phyloP scores from a whole-genome alignment of 2,113 vertebrate species.

The Cinclus cinclus region DNA sequence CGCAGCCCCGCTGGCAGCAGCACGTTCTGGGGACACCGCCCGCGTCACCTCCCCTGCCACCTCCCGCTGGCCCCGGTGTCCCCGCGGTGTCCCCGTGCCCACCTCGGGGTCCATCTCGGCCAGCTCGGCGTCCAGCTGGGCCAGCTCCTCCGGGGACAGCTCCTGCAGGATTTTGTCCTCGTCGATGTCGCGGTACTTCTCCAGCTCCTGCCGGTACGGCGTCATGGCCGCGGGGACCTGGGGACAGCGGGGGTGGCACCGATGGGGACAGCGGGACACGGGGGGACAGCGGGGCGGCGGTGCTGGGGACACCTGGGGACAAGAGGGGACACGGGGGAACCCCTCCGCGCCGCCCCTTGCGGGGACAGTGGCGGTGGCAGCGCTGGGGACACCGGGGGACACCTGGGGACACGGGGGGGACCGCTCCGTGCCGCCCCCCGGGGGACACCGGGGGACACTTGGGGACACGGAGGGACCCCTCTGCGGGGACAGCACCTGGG shows the following conservation, averaged over 20 bases:
- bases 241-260: not conserved
- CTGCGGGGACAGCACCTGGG: not conserved
- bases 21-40: constrained; percentile 78
- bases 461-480: no score
- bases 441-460: no score
- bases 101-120: constrained; percentile 97
- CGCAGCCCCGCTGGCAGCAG: constrained; percentile 89
- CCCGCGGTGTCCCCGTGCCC: rapidly evolving
- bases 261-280: no score
- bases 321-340: not conserved
- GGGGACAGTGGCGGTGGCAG: not conserved
- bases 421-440: not conserved
- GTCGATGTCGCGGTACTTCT: constrained; percentile 92
- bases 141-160: constrained; percentile 87
- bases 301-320: no score
- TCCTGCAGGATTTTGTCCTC: constrained; percentile 92
- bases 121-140: constrained; percentile 86
- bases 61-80: rapidly evolving
- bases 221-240: constrained; percentile 45
- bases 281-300: not conserved
- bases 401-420: no score
- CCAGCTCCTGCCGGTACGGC: constrained; percentile 76
- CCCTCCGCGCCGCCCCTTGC: no score
- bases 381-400: no score
- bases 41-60: not conserved